Base-by-base conservation (phyloP, 1,140 invertebrate species). In the Holcopasites calliopsidis region DNA sequence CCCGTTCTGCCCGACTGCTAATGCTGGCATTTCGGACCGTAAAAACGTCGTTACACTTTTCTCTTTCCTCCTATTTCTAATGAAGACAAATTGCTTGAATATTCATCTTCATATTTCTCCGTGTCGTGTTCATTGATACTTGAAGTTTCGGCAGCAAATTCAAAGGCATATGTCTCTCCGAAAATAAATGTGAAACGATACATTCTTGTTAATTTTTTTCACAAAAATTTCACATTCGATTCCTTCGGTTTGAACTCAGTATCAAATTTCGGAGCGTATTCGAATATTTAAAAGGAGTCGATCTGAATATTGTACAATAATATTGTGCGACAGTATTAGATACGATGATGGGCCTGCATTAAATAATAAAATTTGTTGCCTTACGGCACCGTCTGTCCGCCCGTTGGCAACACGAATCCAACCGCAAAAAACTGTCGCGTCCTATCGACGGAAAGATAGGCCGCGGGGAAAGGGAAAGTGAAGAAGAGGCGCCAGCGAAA, bases 401-500 rank as follows among this genome's bases (percentile, higher is more conserved):
- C 26, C 52, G 38, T 65, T 35, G 64, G 35, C 68, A 74, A 82
- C 74, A 54, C 38, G 38, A 73, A 57, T 82, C 60, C 38, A 52
- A 64, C 50, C 57, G 57, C 57, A 79, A 83, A 79, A 82, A 83
- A 65, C 69, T 61, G 64, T 83, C 80, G 64, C 74, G 49, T 73
- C 50, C 74, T 81, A 77, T 69, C 57, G 64, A 77, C 68, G 18
- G 44, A 60, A 38, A 69, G 44, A 35, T 49, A 10, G 65, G 6
- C 31, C 31, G 7, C n/a, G 78, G 38, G 44, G 42, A 64, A 82
- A 74, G 66, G 68, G 55, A 73, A 33, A 42, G 58, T 40, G 64
- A 66, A 71, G 38, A 66, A 64, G 71, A 86, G 86, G 84, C 86
- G 85, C 85, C 85, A 87, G 84, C 73, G 40, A 77, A 82, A 82